Percentiles rank a stretch among this genome's conserved stretches.
phyloP scores from a whole-genome alignment of 1,140 invertebrate species.

The Pomphorhynchus laevis region DNA sequence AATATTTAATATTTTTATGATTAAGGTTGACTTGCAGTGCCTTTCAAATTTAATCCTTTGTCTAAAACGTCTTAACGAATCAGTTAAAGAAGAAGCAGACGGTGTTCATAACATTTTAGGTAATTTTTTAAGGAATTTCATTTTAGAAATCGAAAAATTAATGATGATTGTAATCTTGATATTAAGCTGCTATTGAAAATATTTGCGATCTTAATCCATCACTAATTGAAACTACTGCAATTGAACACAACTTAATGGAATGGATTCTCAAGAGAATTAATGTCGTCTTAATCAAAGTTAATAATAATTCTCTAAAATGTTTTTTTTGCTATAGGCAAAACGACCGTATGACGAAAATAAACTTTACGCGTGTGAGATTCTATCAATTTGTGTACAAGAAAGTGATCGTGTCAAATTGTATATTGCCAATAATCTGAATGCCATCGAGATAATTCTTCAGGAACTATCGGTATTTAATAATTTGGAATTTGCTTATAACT shows the following conservation, averaged over 20 bases:
- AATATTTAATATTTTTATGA: conserved; percentile 27
- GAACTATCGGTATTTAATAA: conserved; percentile 55
- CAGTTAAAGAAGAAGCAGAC: conserved; percentile 60
- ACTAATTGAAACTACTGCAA: conserved; percentile 39
- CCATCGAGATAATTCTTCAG: conserved; percentile 71
- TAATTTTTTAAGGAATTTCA: conserved; percentile 17
- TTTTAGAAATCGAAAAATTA: neutral
- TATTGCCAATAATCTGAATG: conserved; percentile 49
- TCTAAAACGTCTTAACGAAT: conserved; percentile 59
- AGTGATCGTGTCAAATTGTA: conserved; percentile 37
- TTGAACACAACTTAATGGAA: conserved; percentile 41
- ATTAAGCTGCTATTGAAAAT: conserved; percentile 22
- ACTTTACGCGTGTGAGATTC: conserved; percentile 64
- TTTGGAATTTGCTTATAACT: too few species aligned
- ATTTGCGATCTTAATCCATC: conserved; percentile 42
- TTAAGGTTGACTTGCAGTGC: conserved; percentile 39
- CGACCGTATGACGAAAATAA: conserved; percentile 74
- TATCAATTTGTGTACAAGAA: conserved; percentile 68
- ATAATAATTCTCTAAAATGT: neutral
- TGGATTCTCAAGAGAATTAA: conserved; percentile 51
- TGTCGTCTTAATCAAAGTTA: conserved; percentile 12
- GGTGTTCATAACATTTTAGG: conserved; percentile 73
- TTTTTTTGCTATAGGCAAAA: conserved; percentile 30
- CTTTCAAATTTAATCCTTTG: conserved; percentile 62
- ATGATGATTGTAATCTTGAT: neutral